Percentiles rank a stretch among this genome's conserved stretches.
Evolutionary conservation across 2,797 vertebrate genomes (phyloP).

Genomic region (Phyllotis vaccarum): DNA sequence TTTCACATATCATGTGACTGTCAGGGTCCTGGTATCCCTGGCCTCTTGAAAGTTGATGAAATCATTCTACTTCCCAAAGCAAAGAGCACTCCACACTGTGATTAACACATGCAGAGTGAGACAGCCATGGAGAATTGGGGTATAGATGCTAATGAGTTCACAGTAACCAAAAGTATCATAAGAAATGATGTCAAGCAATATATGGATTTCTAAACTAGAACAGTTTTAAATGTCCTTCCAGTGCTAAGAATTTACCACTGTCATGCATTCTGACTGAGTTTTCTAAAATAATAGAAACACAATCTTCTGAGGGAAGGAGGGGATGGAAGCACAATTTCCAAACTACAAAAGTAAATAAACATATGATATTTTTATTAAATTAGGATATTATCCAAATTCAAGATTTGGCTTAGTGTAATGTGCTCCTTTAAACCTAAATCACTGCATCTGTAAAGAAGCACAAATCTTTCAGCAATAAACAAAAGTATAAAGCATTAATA

Average conservation of each 20-base stretch:
- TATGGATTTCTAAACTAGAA: neutral
- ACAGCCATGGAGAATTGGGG: neutral
- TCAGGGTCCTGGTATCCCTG: neutral
- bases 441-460: neutral
- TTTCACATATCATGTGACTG: neutral
- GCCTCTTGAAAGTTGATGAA: neutral
- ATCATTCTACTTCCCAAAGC: neutral
- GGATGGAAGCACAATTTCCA: neutral
- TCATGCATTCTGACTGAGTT: neutral
- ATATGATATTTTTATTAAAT: neutral
- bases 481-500: conserved; percentile 14
- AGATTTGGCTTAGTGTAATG: neutral
- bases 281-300: neutral
- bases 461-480: neutral
- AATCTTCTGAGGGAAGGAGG: neutral
- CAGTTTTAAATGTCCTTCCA: neutral
- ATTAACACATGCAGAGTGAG: neutral
- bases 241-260: neutral
- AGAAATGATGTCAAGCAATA: neutral
- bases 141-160: neutral
- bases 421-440: neutral
- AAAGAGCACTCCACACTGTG: neutral
- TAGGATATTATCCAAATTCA: conserved; percentile 1
- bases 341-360: neutral
- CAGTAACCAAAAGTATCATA: neutral